These are phyloP conservation scores for Nerophis lumbriciformis DNA, from an alignment of 2,113 vertebrate genomes.

Conservation along the genomic window DNA sequence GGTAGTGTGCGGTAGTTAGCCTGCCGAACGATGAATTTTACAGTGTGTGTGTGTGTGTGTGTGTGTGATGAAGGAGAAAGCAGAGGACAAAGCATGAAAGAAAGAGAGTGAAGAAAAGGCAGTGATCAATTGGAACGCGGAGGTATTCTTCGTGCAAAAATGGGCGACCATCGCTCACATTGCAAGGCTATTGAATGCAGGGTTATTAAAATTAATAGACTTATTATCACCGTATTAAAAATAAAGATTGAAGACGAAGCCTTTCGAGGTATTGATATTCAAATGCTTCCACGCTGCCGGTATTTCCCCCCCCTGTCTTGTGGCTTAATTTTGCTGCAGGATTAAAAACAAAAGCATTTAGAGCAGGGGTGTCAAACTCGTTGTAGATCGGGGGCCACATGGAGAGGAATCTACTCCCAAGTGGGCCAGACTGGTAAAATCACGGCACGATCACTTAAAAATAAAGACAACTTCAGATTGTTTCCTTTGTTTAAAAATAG, in stretches of 20 bases:
- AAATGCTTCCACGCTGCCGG: slow-evolving; percentile 60
- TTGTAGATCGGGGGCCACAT: too few relatives aligned
- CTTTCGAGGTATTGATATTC: slow-evolving; percentile 52
- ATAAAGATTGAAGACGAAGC: slow-evolving; percentile 60
- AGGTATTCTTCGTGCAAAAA: slow-evolving; percentile 48
- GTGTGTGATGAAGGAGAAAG: slow-evolving; percentile 32
- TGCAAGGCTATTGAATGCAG: slow-evolving; percentile 51
- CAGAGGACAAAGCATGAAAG: slow-evolving; percentile 46
- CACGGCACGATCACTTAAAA: too few relatives aligned
- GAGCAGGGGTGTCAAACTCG: too few relatives aligned
- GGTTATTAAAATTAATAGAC: slow-evolving; percentile 68
- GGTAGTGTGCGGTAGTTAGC: slow-evolving; percentile 59
- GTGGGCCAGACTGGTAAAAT: too few relatives aligned
- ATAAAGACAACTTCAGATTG: too few relatives aligned
- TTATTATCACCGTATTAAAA: slow-evolving; percentile 66
- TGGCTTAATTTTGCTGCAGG: background rate
- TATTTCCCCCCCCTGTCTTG: slow-evolving; percentile 36
- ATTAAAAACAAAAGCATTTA: background rate
- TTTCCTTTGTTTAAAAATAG: too few relatives aligned
- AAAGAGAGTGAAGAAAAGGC: slow-evolving; percentile 20
- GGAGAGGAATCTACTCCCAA: too few relatives aligned
- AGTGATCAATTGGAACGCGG: slow-evolving; percentile 55
- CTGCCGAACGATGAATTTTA: slow-evolving; percentile 62
- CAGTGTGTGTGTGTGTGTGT: slow-evolving; percentile 41
- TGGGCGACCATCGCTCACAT: slow-evolving; percentile 61